Base-by-base conservation (phyloP, 2,797 vertebrate species). In the Micropoecilia bifurca region DNA sequence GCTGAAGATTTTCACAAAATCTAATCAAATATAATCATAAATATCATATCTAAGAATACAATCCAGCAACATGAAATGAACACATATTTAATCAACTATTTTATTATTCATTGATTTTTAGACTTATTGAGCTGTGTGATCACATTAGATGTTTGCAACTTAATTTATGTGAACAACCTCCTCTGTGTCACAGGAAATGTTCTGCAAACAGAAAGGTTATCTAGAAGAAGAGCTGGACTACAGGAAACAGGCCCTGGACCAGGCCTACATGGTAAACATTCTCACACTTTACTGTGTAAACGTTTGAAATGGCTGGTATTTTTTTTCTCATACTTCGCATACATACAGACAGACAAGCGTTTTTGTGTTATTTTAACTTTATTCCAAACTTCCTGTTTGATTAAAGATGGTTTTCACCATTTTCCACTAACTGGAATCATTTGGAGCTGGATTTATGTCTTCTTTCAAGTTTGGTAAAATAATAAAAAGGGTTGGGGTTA, bases 141-240 rank as follows among this genome's bases (percentile, higher is more conserved):
- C 5, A 28, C 3, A 9, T 76, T 39, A 20, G 30, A 9, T 74
- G 2, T 75, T 46, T n/a, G 13, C 25, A 28, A 48, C 12, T 25
- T 73, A 33, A 59, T 28, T 30, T 2, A 18, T 68, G 1, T 68
- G 41, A 39, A 14, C 18, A 45, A 73, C 36, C 8, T 71, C 45
- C 10, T 73, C 12, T 18, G 28, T 78, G 20, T 87, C 78, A 1
- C 85, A 99, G 98, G 98, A 99, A 77, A 98, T 99, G 86, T 99
- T 99, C 95, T 99, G 98, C 91, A 99, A 99, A 94, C 98, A 99
- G 93, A 99, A 99, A 94, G 98, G 98, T 43, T 99, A 99, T 90
- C 93, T 99, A 86, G 99, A 99, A 80, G 98, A 99, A 92, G 99
- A 99, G 85, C 90, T 99, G 79, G 99, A 99, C 95, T 99, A 99